Conservation (phyloP, 2,113 vertebrate species). For the Galemys pyrenaicus region DNA sequence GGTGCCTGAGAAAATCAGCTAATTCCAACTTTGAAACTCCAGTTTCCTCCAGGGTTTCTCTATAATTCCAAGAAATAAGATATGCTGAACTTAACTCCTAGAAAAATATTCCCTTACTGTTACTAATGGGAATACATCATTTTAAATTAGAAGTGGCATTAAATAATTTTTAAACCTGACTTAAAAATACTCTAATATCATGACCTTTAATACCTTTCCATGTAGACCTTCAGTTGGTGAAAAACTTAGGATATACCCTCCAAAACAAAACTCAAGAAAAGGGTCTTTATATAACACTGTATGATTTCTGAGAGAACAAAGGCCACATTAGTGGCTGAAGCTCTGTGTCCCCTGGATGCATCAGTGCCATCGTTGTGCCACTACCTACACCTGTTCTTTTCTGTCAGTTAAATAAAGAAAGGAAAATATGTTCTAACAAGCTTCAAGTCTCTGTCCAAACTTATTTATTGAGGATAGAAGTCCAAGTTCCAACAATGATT, state of each 20-base stretch:
- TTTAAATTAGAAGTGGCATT: not conserved
- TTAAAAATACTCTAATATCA: not conserved
- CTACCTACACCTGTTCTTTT: not conserved
- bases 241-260: not conserved
- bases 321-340: not conserved
- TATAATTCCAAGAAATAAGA: not conserved
- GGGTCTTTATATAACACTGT: not conserved
- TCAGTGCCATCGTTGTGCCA: not conserved
- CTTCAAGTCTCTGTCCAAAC: constrained; percentile 48
- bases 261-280: not conserved
- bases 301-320: constrained; percentile 28
- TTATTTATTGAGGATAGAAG: constrained; percentile 42
- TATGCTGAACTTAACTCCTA: not conserved
- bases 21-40: not conserved
- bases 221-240: not conserved
- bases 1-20: not conserved
- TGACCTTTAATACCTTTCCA: not conserved
- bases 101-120: not conserved
- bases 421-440: not conserved
- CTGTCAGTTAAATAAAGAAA: not conserved
- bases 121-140: not conserved
- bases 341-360: not conserved
- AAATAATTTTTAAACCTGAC: not conserved
- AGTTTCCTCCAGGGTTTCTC: not conserved
- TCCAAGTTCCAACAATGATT: constrained; percentile 20